Base-by-base conservation (phyloP, 2,888 invertebrate species). In the Drosophila pegasa region DNA sequence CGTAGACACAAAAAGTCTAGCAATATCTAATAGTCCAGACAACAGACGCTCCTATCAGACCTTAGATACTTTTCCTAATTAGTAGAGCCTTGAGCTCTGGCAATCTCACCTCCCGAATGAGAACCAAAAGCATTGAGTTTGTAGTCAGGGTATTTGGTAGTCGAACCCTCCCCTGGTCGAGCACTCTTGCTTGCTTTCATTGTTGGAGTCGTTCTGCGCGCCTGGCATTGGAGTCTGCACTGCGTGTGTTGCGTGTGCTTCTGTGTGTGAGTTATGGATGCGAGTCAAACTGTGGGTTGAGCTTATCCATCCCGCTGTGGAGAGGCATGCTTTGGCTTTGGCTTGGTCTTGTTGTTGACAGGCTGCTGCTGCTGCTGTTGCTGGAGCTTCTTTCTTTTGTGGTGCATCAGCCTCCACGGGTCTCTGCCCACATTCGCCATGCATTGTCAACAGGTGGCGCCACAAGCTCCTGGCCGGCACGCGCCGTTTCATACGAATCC, bases 371-470 rank as follows among this genome's bases (percentile, higher is more conserved):
- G 38, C 33, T 35, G 33, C 29, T 40, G 35, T 12, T 33, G 38
- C 18, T 41, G 40, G 62, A 58, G 70, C 61, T 74, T 74, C 63
- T 78, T 74, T 68, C 67, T 87, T 80, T 78, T 78, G 72, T 78
- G 58, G 14, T 58, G 41, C 38, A 35, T 3, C 14, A 20, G 31
- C 25, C 35, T 43, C 48, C 66, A 55, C 27, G 10, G 41, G 9
- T 5, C 27, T 22, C 38, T 18, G 16, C 45, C 29, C 45, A 29
- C 41, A 31, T 25, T 38, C 33, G 56, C 22, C 41, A 41, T 47
- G 60, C 25, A 18, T 20, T 60, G 38, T 56, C 82, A 82, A 82
- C 82, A 82, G 82, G 82, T 82, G 88, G 86, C 87, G 68, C 72
- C 70, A 45, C 45, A 58, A 79, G 60, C 62, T 75, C 27, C 78